These are phyloP conservation scores for Megathymus violae DNA, from an alignment of 1,140 invertebrate genomes.

Conservation along the genomic window DNA sequence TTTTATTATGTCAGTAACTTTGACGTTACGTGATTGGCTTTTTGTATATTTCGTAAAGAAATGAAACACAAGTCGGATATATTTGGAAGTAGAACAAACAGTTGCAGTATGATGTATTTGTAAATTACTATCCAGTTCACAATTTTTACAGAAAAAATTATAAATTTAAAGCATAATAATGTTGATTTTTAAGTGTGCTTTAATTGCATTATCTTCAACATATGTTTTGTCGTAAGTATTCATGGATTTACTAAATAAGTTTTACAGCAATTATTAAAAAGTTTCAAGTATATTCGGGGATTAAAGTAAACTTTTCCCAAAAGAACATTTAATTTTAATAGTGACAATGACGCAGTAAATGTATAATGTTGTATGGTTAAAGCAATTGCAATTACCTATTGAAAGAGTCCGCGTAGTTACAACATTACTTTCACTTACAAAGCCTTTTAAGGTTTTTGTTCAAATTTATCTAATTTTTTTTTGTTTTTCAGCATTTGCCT, in stretches of 20 bases:
- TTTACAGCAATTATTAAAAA: background rate
- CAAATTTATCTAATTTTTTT: slow-evolving; percentile 24
- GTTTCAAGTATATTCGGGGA: no score
- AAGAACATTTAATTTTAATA: no score
- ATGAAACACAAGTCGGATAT: background rate
- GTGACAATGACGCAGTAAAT: background rate
- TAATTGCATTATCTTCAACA: slow-evolving; percentile 66
- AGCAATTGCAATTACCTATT: background rate
- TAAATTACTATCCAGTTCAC: background rate
- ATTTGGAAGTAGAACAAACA: background rate
- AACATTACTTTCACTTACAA: slow-evolving; percentile 17
- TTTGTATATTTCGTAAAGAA: slow-evolving; percentile 18
- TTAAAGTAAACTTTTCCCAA: no score
- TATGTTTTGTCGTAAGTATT: slow-evolving; percentile 74
- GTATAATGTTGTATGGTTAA: background rate
- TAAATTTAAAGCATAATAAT: slow-evolving; percentile 57
- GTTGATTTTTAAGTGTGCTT: slow-evolving; percentile 74
- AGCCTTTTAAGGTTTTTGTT: slow-evolving; percentile 33
- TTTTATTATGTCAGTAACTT: slow-evolving; percentile 4
- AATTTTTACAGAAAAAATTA: background rate
- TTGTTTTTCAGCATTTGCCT: slow-evolving; percentile 71
- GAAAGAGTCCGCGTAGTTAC: slow-evolving; percentile 1
- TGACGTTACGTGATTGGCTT: slow-evolving; percentile 33
- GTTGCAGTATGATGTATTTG: background rate
- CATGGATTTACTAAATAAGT: slow-evolving; percentile 4